Base-by-base conservation (phyloP, 2,888 invertebrate species). In the Meandrusa payeni region DNA sequence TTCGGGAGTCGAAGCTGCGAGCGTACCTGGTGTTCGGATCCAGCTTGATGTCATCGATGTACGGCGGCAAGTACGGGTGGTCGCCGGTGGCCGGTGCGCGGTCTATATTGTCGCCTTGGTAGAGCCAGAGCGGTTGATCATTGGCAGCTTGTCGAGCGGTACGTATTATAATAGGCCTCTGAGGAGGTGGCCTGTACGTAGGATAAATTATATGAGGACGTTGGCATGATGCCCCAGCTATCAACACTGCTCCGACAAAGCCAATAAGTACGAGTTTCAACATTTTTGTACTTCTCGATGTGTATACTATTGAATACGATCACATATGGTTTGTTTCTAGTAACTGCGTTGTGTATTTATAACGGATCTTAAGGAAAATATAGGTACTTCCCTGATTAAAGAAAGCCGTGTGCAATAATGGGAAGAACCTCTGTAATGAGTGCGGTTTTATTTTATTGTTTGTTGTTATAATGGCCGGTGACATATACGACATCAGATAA, bases 1-100 rank as follows among this genome's bases (percentile, higher is more conserved):
- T 65, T 0, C 61, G 62, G 2, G 60, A 71, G 45, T 64, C 64
- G 3, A 59, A 48, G 45, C 59, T 71, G 37, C 59, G 63, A 26
- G 51, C 64, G 44, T 52, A 51, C 28, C 70, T 59, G 23, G 47
- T 60, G 24, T 57, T 55, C 1, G 61, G 54, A 15, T 63, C 56
- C 15, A 62, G 5, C 6, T 54, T 52, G 12, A 64, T 33, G 11
- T 67, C 63, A n/a, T 65, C 68, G 13, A 64, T 64, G 32, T 55
- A 46, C 2, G 47, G 41, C 6, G 60, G 67, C 15, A 67, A 29
- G 20, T 43, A 7, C 1, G 63, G 62, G 43, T 62, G 56, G 23
- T 64, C 61, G 0, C 54, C 58, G 5, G 52, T 48, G 2, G 61
- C 47, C 2, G 63, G 64, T 4, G 63, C 63, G 3, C 57, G 48